Evolutionary conservation across 2,888 invertebrate species (phyloP), one percentile per base, ranked within the genome.

Genomic region (Drosophila anceps): DNA sequence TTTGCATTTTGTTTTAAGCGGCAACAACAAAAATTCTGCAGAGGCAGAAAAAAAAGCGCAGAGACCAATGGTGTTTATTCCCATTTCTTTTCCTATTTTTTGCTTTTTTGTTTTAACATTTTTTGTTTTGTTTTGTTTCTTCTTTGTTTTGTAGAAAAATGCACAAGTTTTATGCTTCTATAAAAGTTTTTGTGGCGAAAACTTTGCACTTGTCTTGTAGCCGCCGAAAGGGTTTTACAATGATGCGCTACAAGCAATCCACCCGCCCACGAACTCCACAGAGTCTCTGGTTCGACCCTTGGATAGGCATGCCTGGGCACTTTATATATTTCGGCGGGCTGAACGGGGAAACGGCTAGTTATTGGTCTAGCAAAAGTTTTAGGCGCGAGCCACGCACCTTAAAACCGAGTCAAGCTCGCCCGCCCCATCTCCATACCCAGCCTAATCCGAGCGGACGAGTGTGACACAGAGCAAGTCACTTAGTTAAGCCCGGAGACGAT

Each of bases 181-280:
- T 80, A 81, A 89, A 84, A 84, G 73, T 84, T 84, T 89, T 87
- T 84, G 84, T 83, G 80, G 88, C 74, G 48, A 74, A 84, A 84
- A 84, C 84, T 84, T 84, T 84, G 84, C 87, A 84, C 89, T 84
- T 86, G 89, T 88, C 82, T 89, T 89, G 87, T 79, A 74, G 82
- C 68, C 71, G 85, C 90, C 88, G 84, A 87, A 89, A 89, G 90
- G 90, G 84, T 84, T 84, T 87, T 89, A 89, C 84, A 84, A 89
- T 89, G 88, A 86, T 86, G 89, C 87, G 78, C 84, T 82, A 68
- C 73, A 69, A 81, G 86, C 60, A 61, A 44, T 44, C 24, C 43
- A 12, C 18, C 18, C 41, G 64, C n/a, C 35, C 43, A 4, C 20
- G 33, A 33, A 39, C 18, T 10, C 31, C 9, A 20, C 24, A 0